Percentiles rank a stretch among this genome's conserved stretches.
These are phyloP conservation scores for Drosophila borborema DNA, from an alignment of 2,888 invertebrate genomes.

Conservation along the genomic window DNA sequence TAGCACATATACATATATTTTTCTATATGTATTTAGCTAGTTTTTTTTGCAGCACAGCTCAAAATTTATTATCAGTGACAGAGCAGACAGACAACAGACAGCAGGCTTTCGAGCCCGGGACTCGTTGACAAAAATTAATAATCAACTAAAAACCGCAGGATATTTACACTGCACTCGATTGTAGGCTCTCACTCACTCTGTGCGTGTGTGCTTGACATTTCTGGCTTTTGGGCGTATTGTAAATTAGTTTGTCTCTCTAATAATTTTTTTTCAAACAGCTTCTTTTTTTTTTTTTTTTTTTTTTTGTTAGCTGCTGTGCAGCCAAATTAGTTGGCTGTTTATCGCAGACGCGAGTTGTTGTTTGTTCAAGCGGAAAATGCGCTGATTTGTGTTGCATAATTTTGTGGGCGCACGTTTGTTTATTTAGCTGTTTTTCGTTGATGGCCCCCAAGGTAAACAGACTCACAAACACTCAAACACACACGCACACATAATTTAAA, in stretches of 20 bases:
- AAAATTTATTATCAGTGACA: conserved; percentile 79
- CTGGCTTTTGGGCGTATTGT: conserved; percentile 48
- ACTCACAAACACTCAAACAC: conserved; percentile 7
- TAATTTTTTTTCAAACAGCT: conserved; percentile 24
- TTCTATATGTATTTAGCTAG: conserved; percentile 6
- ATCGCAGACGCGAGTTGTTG: conserved; percentile 46
- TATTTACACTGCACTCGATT: conserved; percentile 78
- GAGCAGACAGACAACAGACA: conserved; percentile 52
- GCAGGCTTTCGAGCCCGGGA: conserved; percentile 24
- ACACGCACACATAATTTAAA: neutral
- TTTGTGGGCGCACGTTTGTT: conserved; percentile 46
- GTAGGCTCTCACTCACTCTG: conserved; percentile 1
- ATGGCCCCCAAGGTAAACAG: conserved; percentile 38
- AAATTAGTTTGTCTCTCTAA: conserved; percentile 64
- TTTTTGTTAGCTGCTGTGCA: conserved; percentile 20
- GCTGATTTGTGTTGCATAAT: conserved; percentile 71
- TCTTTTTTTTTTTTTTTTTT: conserved; percentile 12
- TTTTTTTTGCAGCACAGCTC: conserved; percentile 10
- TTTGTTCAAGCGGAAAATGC: conserved; percentile 68
- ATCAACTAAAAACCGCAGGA: conserved; percentile 78
- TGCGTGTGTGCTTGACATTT: conserved; percentile 29
- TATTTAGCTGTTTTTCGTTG: conserved; percentile 48
- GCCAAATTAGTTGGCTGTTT: conserved; percentile 68
- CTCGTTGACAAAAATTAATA: conserved; percentile 77
- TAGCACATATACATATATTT: conserved; percentile 32